A percentile compares a stretch with the other conserved stretches of the same genome.
These are phyloP conservation scores for Elachura formosa DNA, from an alignment of 2,113 vertebrate species.

Conservation along the genomic window DNA sequence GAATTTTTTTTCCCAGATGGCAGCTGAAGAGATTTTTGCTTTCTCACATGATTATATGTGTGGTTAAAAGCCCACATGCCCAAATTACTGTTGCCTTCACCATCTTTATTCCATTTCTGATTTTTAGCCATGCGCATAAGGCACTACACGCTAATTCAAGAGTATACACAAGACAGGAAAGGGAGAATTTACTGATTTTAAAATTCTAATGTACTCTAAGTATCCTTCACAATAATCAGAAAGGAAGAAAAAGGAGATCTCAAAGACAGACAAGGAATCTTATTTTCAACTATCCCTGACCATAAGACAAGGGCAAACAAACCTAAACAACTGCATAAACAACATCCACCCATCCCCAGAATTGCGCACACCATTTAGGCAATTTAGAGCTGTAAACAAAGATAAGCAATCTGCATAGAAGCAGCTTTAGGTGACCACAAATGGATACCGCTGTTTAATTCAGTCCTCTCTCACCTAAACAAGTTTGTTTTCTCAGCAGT, in stretches of 20 bases:
- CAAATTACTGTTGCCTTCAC: background rate
- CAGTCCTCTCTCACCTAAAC: constrained; percentile 48
- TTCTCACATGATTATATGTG: background rate
- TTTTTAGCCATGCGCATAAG: background rate
- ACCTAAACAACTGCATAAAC: constrained; percentile 43
- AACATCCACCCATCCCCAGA: constrained; percentile 37
- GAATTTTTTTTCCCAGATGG: background rate
- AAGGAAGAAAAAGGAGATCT: background rate
- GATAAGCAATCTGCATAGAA: constrained; percentile 52
- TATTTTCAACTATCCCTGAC: background rate
- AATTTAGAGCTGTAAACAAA: constrained; percentile 55
- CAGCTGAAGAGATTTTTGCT: background rate
- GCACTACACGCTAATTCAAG: rapidly evolving
- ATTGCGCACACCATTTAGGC: constrained; percentile 49
- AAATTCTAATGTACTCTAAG: background rate
- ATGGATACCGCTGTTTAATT: constrained; percentile 47
- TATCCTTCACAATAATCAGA: background rate
- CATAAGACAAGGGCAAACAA: constrained; percentile 11
- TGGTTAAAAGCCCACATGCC: background rate
- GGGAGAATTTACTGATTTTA: background rate
- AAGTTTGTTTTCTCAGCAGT: constrained; percentile 46
- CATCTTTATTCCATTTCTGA: background rate
- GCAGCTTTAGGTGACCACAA: constrained; percentile 57
- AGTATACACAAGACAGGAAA: background rate
- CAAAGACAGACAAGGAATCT: background rate